A percentile compares a stretch with the other conserved stretches of the same genome.
These are phyloP conservation scores for Leistus spinibarbis DNA, from an alignment of 2,888 invertebrate genomes.

Conservation along the genomic window DNA sequence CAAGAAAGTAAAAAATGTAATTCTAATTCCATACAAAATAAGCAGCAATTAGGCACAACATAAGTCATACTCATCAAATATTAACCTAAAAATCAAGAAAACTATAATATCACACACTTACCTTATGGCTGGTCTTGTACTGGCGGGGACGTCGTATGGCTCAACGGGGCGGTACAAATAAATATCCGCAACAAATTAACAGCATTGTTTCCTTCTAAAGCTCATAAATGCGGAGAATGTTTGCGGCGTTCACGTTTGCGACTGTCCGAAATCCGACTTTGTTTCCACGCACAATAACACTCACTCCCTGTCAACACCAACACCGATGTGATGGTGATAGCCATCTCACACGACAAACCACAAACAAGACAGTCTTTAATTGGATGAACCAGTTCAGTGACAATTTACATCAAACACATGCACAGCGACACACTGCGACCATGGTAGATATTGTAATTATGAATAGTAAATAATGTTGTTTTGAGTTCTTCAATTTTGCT, in stretches of 20 bases:
- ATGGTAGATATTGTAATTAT: neutral
- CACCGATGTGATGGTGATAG: neutral
- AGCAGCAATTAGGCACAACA: too few relatives aligned
- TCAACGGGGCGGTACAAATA: neutral
- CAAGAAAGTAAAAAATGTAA: too few relatives aligned
- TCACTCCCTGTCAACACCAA: neutral
- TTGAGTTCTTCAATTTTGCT: too few relatives aligned
- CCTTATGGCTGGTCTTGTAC: neutral
- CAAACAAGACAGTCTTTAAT: neutral
- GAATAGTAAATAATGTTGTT: neutral
- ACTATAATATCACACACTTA: neutral
- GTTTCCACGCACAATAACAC: neutral
- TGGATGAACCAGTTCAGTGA: slow-evolving; percentile 1
- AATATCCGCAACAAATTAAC: neutral
- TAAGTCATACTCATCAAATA: too few relatives aligned
- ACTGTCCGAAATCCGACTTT: neutral
- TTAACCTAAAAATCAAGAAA: neutral
- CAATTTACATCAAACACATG: neutral
- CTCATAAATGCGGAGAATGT: neutral
- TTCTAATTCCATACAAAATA: too few relatives aligned
- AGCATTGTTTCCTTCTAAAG: neutral
- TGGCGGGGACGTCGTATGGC: neutral
- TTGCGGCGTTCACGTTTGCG: neutral
- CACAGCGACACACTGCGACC: neutral
- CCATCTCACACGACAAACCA: neutral